Base-by-base conservation (phyloP, 2,888 invertebrate species). In the Cryptophagus acutangulus region DNA sequence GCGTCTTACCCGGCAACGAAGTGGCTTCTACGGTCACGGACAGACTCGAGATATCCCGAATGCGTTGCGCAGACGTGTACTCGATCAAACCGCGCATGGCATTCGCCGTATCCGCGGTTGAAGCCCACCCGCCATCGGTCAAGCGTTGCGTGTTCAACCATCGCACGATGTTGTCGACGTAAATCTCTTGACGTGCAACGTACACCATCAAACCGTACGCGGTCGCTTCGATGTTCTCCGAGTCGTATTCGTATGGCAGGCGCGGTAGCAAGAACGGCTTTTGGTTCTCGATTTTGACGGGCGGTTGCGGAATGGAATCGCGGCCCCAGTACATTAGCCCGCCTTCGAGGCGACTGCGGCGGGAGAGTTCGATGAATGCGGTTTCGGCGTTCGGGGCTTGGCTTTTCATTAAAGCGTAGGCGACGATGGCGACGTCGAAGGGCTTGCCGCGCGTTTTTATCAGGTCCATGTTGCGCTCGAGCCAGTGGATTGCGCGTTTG, bases 171-270 rank as follows among this genome's bases (percentile, higher is more conserved):
- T 84, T 81, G 59, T 92, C 89, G 42, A 88, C 81, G 55, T 82
- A 78, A 38, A 80, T 71, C 61, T 91, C 90, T 64, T 91, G 85
- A 12, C 89, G 77, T 17, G 86, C 86, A 46, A 90, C 89, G 63
- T 92, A 90, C 0, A 91, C 86, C 55, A 96, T 72, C 34, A 96
- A 71, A 1, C 89, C 95, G 65, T 93, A 95, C 0, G 94, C 87
- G 0, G 95, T 96, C 0, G 94, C 82, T 61, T 93, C 93, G 31
- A 95, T 85, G 66, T 94, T 95, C 62, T 87, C 84, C 0, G 90
- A 81, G 71, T 96, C 96, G 65, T 84, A 89, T 54, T 80, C 81
- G 66, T 92, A 90, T 0, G 92, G 90, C 42, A 91, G 71, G 0
- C 95, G 80, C 0, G 95, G 92, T 45, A 92, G 71, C 1, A 88